Percentiles rank a stretch among this genome's conserved stretches.
Evolutionary conservation across 2,888 invertebrate genomes (phyloP).

Genomic region (Cerceris rybyensis): DNA sequence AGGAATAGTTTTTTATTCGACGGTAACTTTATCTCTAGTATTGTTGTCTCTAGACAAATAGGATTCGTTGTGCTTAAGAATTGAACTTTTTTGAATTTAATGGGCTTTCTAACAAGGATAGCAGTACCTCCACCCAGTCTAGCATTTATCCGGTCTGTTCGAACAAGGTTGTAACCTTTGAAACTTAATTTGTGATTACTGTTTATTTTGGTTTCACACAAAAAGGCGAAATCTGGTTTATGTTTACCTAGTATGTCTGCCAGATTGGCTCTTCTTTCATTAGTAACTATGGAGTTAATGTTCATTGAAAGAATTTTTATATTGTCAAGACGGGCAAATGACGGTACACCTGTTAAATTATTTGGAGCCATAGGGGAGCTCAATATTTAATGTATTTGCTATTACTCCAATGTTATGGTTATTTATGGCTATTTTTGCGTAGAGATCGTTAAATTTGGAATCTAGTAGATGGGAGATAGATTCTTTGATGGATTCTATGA

Average conservation of each 20-base stretch:
- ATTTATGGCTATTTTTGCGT: too few species aligned
- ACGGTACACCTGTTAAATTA: background rate
- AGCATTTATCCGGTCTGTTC: background rate
- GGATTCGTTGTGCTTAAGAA: background rate
- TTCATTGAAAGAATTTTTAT: conserved; percentile 50
- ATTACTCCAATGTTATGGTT: too few species aligned
- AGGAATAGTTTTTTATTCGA: background rate
- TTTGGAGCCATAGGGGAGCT: background rate
- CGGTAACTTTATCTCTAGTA: background rate
- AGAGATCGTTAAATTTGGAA: too few species aligned
- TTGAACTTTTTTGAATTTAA: too few species aligned
- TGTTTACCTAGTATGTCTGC: background rate
- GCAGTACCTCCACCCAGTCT: background rate
- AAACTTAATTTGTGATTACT: background rate
- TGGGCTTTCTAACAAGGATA: too few species aligned
- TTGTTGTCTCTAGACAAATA: background rate
- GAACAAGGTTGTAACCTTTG: background rate
- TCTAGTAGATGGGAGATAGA: too few species aligned
- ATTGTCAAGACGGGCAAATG: background rate
- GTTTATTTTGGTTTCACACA: background rate
- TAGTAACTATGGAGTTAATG: conserved; percentile 48
- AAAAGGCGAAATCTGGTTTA: background rate
- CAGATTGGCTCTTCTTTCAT: background rate
- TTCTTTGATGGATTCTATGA: too few species aligned
- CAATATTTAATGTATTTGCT: background rate